Evolutionary conservation across 2,113 vertebrate species (phyloP).

Genomic region (Haemorhous mexicanus): DNA sequence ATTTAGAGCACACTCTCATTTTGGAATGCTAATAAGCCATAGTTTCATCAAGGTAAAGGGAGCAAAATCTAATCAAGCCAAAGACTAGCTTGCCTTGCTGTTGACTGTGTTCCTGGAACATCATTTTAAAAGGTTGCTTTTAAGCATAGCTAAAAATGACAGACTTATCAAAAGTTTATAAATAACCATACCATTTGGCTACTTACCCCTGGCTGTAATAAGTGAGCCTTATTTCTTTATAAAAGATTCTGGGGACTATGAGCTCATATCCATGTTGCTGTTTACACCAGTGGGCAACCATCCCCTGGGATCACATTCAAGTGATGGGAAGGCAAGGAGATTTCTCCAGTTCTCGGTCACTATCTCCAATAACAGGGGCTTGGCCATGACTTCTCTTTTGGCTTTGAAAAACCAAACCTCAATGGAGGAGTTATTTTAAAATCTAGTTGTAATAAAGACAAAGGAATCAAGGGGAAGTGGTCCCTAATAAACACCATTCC

Average conservation of each 20-base stretch:
- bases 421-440: background rate
- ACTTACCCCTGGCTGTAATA: slow-evolving; percentile 7
- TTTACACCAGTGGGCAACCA: background rate
- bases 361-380: background rate
- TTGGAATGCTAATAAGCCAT: slow-evolving; percentile 74
- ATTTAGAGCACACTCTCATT: slow-evolving; percentile 64
- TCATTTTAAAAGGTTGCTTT: slow-evolving; percentile 63
- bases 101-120: slow-evolving; percentile 42
- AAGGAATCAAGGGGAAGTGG: background rate
- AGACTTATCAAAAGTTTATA: slow-evolving; percentile 63
- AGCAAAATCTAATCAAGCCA: slow-evolving; percentile 66
- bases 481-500: background rate
- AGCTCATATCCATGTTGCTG: background rate
- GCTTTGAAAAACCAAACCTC: background rate
- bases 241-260: background rate
- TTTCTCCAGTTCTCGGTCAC: background rate
- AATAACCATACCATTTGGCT: slow-evolving; percentile 38
- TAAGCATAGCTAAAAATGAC: slow-evolving; percentile 50
- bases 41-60: slow-evolving; percentile 70
- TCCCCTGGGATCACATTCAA: background rate
- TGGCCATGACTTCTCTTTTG: background rate
- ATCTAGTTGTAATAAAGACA: background rate
- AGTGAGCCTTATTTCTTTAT: slow-evolving; percentile 17
- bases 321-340: background rate
- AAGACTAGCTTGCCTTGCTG: slow-evolving; percentile 14